Base-by-base conservation (phyloP, 1,140 invertebrate species). In the Drosophila sp. region DNA sequence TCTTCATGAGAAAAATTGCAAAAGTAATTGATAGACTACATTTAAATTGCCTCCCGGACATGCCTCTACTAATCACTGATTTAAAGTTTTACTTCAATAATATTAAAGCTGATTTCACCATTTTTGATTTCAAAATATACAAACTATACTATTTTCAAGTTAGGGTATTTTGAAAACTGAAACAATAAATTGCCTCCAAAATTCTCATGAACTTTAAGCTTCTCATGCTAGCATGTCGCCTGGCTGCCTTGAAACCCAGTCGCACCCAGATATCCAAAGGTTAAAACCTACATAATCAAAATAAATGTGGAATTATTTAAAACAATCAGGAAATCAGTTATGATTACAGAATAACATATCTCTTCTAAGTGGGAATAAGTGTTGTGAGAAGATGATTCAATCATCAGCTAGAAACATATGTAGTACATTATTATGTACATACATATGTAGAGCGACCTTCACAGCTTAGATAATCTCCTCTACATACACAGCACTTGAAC, bases 271-370 rank as follows among this genome's bases (percentile, higher is more conserved):
- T 69, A 69, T 79, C 72, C 72, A 54, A 74, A 69, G 56, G 58
- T 75, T 67, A 55, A 41, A 50, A 4, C 63, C 40, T 57, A 68
- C 41, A 40, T 55, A 70, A 47, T 64, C 40, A 79, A 56, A 66
- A 54, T 73, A 58, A 65, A 63, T 10, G 60, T 47, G 17, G 75
- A 63, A 71, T 73, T 50, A 50, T 50, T 50, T 62, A 76, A 86
- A 80, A 86, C 82, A 86, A 86, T 86, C 57, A 79, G 79, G 79
- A 79, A 87, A 86, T 82, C 67, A 60, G 47, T 27, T 7, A 33
- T 76, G 73, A 76, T 76, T 70, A 76, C 74, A 64, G 60, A 60
- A 54, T 61, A 62, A 41, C 62, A 63, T 30, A 38, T 38, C 35
- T 38, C 3, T 38, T 10, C 35, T 38, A 38, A 38, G 8, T 10